Evolutionary conservation across 2,797 vertebrate species (phyloP).

Genomic region (Semaprochilodus insignis): DNA sequence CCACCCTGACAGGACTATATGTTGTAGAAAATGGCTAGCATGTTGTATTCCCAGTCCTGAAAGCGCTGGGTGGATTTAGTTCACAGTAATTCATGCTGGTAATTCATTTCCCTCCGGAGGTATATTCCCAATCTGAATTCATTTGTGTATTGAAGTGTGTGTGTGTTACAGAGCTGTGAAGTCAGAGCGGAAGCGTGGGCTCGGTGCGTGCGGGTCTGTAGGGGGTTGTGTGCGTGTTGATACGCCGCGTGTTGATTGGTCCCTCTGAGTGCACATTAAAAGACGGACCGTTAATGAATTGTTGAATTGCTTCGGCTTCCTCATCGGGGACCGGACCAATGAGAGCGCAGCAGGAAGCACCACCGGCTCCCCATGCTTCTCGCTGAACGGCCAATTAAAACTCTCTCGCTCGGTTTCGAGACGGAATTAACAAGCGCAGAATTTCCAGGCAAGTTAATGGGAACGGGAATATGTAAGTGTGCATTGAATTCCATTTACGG

Average conservation of each 20-base stretch:
- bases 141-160: not conserved
- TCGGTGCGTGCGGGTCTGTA: constrained; percentile 14
- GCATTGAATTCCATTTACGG: not conserved
- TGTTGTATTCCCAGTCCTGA: constrained; percentile 2
- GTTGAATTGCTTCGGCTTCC: constrained; percentile 58
- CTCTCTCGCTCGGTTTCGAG: constrained; percentile 2
- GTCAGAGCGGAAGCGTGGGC: constrained; percentile 9
- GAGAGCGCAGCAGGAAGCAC: constrained; percentile 40
- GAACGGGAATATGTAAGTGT: not conserved
- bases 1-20: not conserved
- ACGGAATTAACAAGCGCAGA: not conserved
- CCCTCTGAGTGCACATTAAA: constrained; percentile 62
- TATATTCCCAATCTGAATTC: not conserved
- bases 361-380: not conserved
- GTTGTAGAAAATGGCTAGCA: not conserved
- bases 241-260: constrained; percentile 58
- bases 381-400: constrained; percentile 51
- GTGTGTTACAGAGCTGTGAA: not conserved
- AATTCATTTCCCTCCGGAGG: constrained; percentile 5
- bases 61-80: not conserved
- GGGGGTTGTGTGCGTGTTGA: constrained; percentile 34
- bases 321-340: constrained; percentile 54
- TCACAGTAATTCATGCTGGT: constrained; percentile 9
- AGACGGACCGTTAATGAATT: constrained; percentile 54
- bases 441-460: not conserved